Evolutionary conservation across 2,888 invertebrate species (phyloP), one percentile per base, ranked within the genome.

Genomic region (Teinopalpus imperialis): DNA sequence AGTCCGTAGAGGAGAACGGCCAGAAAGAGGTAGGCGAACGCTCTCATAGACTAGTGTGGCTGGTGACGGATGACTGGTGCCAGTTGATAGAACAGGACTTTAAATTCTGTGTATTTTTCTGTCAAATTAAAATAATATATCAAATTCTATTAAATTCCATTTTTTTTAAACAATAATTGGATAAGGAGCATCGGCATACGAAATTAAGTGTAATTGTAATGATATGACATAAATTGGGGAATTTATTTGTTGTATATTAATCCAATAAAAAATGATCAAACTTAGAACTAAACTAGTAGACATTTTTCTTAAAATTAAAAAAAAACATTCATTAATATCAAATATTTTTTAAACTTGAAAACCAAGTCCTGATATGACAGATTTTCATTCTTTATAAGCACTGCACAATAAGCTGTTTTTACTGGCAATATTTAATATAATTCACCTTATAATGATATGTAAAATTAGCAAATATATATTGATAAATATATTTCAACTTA

Each of bases 1-100:
- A 88, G 88, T 83, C 88, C 74, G 85, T 88, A 82, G 88, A 87
- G 86, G 88, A 88, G 80, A 86, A 88, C 81, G 88, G 87, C 78
- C 87, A 81, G 62, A 87, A 74, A 76, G 88, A 88, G 88, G 88
- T 88, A 88, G 87, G 88, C 82, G 64, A 68, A 74, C 69, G 73
- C 73, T 81, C 77, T 76, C 73, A 70, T 74, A 77, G 59, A 61
- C 35, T 55, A 39, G 52, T 54, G 44, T 44, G 58, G 39, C 56
- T 61, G 69, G 63, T 53, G 72, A 71, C 52, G 70, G 49, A 63
- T 74, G 81, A 52, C 50, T 56, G 81, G 54, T 41, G 76, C 45
- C 20, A 32, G 8, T 21, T 43, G 76, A 50, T 58, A 66, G 73
- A 69, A 50, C 41, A 47, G 43, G 50, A 46, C 39, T 23, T 42